Evolutionary conservation across 2,113 vertebrate genomes (phyloP).

Genomic region (Pantherophis guttatus): DNA sequence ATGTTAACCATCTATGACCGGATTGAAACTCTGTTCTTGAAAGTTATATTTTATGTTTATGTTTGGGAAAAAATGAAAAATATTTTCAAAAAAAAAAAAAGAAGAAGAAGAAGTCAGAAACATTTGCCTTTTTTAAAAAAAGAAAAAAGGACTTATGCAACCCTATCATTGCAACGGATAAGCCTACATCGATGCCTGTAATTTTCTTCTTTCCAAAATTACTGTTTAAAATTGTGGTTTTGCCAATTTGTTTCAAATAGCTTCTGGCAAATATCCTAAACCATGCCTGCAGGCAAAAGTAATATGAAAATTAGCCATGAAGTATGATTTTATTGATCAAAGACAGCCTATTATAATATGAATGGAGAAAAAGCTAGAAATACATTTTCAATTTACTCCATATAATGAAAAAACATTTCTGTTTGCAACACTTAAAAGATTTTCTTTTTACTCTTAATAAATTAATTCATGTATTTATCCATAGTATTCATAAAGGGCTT

Average conservation of each 20-base stretch:
- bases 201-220: neutral
- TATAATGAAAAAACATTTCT: neutral
- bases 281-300: neutral
- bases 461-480: constrained; percentile 16
- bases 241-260: neutral
- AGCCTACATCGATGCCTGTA: no score
- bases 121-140: neutral
- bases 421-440: neutral
- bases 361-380: neutral
- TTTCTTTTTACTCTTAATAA: neutral
- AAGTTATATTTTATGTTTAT: no score
- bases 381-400: neutral
- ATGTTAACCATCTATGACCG: no score
- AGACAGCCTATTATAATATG: neutral
- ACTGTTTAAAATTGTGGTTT: neutral
- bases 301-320: neutral
- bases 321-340: neutral
- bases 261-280: neutral
- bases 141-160: neutral
- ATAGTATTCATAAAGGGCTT: neutral
- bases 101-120: neutral
- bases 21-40: no score
- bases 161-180: neutral
- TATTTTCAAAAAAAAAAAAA: no score
- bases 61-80: no score